Conservation (phyloP, 2,797 vertebrate genomes). For the Neoniphon sammara region DNA sequence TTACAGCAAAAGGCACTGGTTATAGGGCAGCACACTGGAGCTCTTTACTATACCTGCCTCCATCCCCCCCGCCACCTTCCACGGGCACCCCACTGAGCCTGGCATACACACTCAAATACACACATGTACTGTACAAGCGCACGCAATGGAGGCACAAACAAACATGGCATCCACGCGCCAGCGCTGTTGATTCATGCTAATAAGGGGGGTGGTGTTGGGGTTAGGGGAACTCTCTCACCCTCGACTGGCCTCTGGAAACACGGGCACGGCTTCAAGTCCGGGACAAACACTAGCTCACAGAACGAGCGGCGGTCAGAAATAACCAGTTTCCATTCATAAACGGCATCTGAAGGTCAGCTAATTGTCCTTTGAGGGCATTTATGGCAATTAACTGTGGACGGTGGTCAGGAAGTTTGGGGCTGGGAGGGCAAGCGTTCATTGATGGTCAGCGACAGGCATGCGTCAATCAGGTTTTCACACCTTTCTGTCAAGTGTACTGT, state of each 20-base stretch:
- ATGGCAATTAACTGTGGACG: constrained; percentile 36
- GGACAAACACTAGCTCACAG: constrained; percentile 52
- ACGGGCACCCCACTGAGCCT: constrained; percentile 40
- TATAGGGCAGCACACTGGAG: constrained; percentile 47
- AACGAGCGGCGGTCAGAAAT: constrained; percentile 24
- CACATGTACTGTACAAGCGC: constrained; percentile 45
- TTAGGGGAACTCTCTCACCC: constrained; percentile 72
- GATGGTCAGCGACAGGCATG: constrained; percentile 5
- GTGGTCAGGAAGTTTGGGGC: constrained; percentile 21
- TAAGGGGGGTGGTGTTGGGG: constrained; percentile 35
- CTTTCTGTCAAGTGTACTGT: not conserved
- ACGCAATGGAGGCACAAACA: constrained; percentile 56
- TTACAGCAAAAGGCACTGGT: constrained; percentile 3
- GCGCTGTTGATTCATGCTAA: constrained; percentile 69
- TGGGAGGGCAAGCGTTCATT: constrained; percentile 38
- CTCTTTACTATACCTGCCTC: constrained; percentile 37
- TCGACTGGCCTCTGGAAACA: constrained; percentile 64
- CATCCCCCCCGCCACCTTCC: not conserved
- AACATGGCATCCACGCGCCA: constrained; percentile 48
- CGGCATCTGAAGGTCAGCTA: constrained; percentile 43
- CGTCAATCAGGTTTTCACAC: not conserved
- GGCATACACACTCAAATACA: constrained; percentile 30
- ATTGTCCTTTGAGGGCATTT: constrained; percentile 51
- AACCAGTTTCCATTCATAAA: constrained; percentile 53
- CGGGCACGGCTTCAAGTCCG: constrained; percentile 47